Base-by-base conservation (phyloP, 2,888 invertebrate species). In the Eulithis prunata region DNA sequence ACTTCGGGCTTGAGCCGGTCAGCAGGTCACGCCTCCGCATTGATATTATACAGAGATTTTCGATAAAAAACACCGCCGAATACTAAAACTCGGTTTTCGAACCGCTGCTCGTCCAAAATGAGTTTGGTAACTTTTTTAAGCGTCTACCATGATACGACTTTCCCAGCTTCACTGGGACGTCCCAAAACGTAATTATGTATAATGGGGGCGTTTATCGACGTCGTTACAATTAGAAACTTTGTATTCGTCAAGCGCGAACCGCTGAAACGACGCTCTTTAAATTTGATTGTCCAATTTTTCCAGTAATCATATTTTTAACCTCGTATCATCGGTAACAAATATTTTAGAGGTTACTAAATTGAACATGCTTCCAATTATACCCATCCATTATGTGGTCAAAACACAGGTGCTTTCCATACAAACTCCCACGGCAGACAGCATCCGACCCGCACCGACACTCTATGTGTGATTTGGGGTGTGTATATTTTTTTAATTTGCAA, bases 121-220 rank as follows among this genome's bases (percentile, higher is more conserved):
- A 86, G 83, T 88, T 88, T 83, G 78, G 81, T 80, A 86, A 88
- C 83, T 87, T 87, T 80, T 82, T 79, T 77, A 83, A 83, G 80
- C 7, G 75, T 73, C 77, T 69, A 69, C 70, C 68, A 71, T 74
- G 71, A 75, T 75, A 74, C 70, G 73, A 74, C 74, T 75, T 78
- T 73, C 73, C 75, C 78, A 78, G 80, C 82, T 82, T 80, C 75
- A 72, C 78, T 72, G 76, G 75, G 78, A 77, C 75, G 74, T 75
- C 73, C 72, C 74, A 62, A 70, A 71, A 73, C 74, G 86, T 88
- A 84, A 88, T 88, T 86, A 88, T 85, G 82, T 84, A 85, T 88
- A 87, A 89, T 86, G 85, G 77, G 61, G 77, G 71, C 87, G 88
- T 86, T 89, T 85, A 88, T 85, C 81, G 83, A 74, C 65, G 73